Percentiles rank a stretch among this genome's conserved stretches.
phyloP scores from a whole-genome alignment of 2,113 vertebrate genomes.

The Lontra canadensis region DNA sequence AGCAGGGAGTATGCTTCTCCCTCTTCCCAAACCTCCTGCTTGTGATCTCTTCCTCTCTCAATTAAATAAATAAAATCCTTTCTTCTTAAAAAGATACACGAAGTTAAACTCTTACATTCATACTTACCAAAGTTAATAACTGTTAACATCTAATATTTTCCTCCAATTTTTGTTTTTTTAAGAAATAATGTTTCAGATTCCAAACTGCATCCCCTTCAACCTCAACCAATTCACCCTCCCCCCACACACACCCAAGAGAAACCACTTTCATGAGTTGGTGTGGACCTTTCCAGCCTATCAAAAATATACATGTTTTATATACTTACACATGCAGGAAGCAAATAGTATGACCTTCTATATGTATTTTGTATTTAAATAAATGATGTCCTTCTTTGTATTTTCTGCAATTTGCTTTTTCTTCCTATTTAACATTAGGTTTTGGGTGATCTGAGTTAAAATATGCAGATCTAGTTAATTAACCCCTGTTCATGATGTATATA shows the following conservation, averaged over 20 bases:
- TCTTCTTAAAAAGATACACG: background rate
- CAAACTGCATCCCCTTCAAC: background rate
- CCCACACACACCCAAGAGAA: background rate
- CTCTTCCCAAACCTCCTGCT: no score
- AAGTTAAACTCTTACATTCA: slow-evolving; percentile 38
- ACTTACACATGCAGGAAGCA: background rate
- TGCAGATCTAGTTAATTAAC: background rate
- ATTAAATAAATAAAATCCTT: no score
- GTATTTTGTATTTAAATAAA: slow-evolving; percentile 32
- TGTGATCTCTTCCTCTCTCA: no score
- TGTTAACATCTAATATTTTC: slow-evolving; percentile 36
- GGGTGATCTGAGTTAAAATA: background rate
- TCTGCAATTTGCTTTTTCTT: background rate
- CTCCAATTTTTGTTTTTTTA: background rate
- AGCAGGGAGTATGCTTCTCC: no score
- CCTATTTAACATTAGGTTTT: background rate
- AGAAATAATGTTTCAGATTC: slow-evolving; percentile 29
- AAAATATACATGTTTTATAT: background rate
- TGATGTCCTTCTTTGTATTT: background rate
- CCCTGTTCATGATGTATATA: background rate
- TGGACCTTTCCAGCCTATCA: background rate
- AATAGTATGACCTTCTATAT: background rate
- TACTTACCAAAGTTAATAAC: slow-evolving; percentile 1
- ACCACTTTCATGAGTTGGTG: background rate
- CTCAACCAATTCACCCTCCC: background rate